Evolutionary conservation across 2,113 vertebrate species (phyloP).

Genomic region (Uria lomvia): DNA sequence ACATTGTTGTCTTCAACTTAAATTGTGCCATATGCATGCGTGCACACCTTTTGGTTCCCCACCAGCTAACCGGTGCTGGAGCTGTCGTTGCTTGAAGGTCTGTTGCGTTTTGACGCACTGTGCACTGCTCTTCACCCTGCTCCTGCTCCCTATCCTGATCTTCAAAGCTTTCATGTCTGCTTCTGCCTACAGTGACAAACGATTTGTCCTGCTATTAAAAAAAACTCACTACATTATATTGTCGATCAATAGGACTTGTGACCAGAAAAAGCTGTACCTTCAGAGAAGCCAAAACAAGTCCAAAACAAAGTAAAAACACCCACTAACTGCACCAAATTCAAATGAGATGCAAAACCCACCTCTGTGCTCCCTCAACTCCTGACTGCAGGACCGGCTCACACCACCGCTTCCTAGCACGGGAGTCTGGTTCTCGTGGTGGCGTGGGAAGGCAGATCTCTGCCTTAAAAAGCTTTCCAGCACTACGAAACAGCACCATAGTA

Average conservation of each 20-base stretch:
- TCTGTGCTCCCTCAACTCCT: neutral
- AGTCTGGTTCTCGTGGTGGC: neutral
- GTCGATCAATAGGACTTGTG: neutral
- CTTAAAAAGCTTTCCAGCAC: neutral
- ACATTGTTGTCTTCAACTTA: neutral
- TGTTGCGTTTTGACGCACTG: rapidly evolving
- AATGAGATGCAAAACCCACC: neutral
- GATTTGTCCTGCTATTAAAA: neutral
- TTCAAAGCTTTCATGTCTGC: neutral
- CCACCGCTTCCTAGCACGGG: neutral
- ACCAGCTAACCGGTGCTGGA: rapidly evolving
- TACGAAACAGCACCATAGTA: neutral
- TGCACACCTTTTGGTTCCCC: neutral
- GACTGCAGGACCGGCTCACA: neutral
- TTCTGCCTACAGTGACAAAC: neutral
- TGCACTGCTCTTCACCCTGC: neutral
- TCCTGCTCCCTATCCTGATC: neutral
- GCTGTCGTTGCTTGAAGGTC: neutral
- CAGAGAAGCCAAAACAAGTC: neutral
- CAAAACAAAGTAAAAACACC: neutral
- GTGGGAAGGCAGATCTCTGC: neutral
- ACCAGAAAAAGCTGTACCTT: neutral
- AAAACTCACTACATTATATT: neutral
- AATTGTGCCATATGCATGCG: neutral
- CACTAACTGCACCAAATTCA: neutral